Base-by-base conservation (phyloP, 2,113 vertebrate species). In the Melanotaenia duboulayi region DNA sequence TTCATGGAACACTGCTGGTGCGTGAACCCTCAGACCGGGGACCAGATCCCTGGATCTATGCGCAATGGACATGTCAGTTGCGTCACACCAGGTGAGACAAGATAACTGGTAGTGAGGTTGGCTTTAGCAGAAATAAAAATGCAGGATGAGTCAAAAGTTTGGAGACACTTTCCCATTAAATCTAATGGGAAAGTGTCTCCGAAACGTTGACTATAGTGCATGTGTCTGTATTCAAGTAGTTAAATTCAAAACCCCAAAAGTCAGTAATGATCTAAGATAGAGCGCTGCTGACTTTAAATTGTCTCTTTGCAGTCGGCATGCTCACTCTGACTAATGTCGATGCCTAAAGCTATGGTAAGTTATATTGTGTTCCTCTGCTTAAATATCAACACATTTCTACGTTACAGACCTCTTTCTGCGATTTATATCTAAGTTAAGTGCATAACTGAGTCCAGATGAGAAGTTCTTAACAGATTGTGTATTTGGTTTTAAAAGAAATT, bases 1-100 rank as follows among this genome's bases (percentile, higher is more conserved):
- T 65, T 7, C 12, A 0, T 0, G 24, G 0, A 0, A 0, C 0
- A 4, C 0, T 91, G 90, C 81, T 91, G 88, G 90, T 90, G 90
- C 28, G 90, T 87, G 74, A 54, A 85, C 48, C 68, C 66, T 5
- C 28, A 0, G 13, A 62, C 0, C 0, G 90, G 90, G n/a, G 0
- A 19, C 0, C 4, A 3, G 44, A 28, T 90, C 61, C 1, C 46
- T 1, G 62, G 65, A 63, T 39, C 81, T 2, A 0, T 46, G 16
- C 0, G 0, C 1, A 0, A 1, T 0, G 82, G 76, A 40, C 1
- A 0, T 0, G 66, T 11, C 42, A 3, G 0, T 0, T 90, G 90
- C 63, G 3, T 2, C 4, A 0, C 0, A 20, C 1, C 24, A 4
- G 81, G 87, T 89, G 49, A 86, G 82, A 71, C 20, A 9, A 39